A percentile compares a stretch with the other conserved stretches of the same genome.
Conservation (phyloP, 2,797 vertebrate genomes). For the Amniataba percoides region DNA sequence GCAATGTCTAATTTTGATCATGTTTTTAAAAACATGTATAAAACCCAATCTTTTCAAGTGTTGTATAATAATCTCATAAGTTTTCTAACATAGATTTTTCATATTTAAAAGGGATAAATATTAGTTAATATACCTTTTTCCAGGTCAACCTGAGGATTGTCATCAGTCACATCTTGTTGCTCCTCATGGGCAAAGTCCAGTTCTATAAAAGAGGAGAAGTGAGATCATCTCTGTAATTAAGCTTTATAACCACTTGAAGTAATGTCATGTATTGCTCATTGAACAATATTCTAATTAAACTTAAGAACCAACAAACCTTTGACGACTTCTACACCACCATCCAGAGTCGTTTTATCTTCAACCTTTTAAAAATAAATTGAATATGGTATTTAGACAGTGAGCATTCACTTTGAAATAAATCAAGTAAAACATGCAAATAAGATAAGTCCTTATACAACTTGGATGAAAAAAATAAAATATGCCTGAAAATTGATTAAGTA, state of each 20-base stretch:
- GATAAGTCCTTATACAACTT: not conserved
- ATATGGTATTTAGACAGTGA: not conserved
- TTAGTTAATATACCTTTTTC: conserved; percentile 28
- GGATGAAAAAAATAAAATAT: not conserved
- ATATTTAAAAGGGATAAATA: not conserved
- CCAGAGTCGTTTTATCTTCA: conserved; percentile 7
- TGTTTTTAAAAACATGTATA: not conserved
- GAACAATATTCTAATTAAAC: not conserved
- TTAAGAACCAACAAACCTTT: conserved; percentile 51
- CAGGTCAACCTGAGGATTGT: not conserved
- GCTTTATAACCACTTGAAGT: not conserved
- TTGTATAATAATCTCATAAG: not conserved
- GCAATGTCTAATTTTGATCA: no score
- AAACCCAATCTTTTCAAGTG: not conserved
- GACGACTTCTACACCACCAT: not conserved
- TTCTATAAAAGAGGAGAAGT: conserved; percentile 27
- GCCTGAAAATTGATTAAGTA: no score
- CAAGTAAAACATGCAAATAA: not conserved
- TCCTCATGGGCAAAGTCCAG: conserved; percentile 37
- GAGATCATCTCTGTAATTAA: not conserved
- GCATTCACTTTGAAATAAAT: not conserved
- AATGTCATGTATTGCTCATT: not conserved
- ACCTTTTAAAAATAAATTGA: conserved; percentile 35
- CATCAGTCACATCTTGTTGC: not conserved
- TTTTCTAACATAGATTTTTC: not conserved